Base-by-base conservation (phyloP, 1,140 invertebrate species). In the Drosophila takahashii region DNA sequence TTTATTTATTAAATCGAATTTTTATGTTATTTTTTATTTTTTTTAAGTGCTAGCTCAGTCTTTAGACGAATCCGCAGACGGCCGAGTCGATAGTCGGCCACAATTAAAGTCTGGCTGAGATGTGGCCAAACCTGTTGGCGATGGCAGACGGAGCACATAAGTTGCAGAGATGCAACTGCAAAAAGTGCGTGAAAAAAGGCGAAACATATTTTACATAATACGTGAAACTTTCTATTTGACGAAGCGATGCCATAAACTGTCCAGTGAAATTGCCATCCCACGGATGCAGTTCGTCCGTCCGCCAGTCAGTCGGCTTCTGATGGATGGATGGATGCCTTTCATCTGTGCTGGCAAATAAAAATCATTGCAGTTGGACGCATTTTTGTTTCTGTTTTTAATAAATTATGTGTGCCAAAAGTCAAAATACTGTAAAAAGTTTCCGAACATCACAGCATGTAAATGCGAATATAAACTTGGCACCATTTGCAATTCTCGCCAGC, bases 381-480 rank as follows among this genome's bases (percentile, higher is more conserved):
- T 52, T 77, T 42, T 47, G 32, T 60, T 66, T 36, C 47, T 39
- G 58, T 32, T 69, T 66, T 77, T 69, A 37, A 51, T 57, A 60
- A 80, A 52, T 81, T 67, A 80, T 81, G 36, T 79, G 61, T 67
- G 61, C 69, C 61, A 79, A 64, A 64, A 73, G 45, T 50, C 61
- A 64, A 67, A 72, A 81, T 72, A 53, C 52, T 61, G 57, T 62
- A 62, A 77, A 81, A 69, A 64, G 58, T 54, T 66, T 34, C 2
- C 51, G 65, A 77, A 59, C 51, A 42, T 26, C 29, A 29, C 9
- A n/a, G 16, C 58, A 62, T 72, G 53, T 54, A 71, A 71, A 66
- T 65, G 60, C 36, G 54, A 81, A 67, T 81, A 81, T 81, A 81
- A 81, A 77, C 79, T 81, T 81, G 79, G 79, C 79, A 81, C 73